Base-by-base conservation (phyloP, 2,797 vertebrate species). In the Graptemys geographica region DNA sequence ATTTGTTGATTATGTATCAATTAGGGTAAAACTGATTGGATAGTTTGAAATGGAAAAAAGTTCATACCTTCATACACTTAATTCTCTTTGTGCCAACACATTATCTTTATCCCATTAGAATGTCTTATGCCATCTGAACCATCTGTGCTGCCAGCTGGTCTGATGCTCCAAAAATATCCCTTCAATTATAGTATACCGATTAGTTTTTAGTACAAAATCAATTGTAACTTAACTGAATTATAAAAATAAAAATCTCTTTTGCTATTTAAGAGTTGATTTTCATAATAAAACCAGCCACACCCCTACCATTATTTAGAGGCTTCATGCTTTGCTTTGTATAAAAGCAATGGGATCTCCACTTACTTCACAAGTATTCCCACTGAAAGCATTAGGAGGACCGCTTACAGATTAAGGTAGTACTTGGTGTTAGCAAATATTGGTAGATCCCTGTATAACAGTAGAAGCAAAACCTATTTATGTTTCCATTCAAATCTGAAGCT, bases 131-230 rank as follows among this genome's bases (percentile, higher is more conserved):
- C 97, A 98, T 97, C 97, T 97, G 97, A 93, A 94, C 97, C 96
- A 98, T 97, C 97, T 96, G 97, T 91, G 88, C 95, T 93, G 96
- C 96, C 98, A 98, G 97, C 97, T 98, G 98, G 95, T 94, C 95
- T 72, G 57, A 25, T 87, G 47, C 78, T 94, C 90, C 90, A 97
- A 97, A 98, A 98, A 97, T 97, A 97, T 81, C 96, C 97, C 87
- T 84, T 96, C 95, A 96, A 93, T 96, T 97, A 93, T 94, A 96
- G 91, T 95, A 92, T 91, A 93, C 91, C 93, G 97, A 98, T 98
- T 97, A 96, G 52, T 83, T 96, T 97, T 97, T 96, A 95, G 92
- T 93, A 95, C 93, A 94, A 93, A 97, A 93, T 88, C 94, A 96
- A 95, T 93, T 97, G 81, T 90, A 94, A 31, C 78, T 91, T 96